Conservation (phyloP, 2,888 invertebrate genomes). For the Limnephilus marmoratus region DNA sequence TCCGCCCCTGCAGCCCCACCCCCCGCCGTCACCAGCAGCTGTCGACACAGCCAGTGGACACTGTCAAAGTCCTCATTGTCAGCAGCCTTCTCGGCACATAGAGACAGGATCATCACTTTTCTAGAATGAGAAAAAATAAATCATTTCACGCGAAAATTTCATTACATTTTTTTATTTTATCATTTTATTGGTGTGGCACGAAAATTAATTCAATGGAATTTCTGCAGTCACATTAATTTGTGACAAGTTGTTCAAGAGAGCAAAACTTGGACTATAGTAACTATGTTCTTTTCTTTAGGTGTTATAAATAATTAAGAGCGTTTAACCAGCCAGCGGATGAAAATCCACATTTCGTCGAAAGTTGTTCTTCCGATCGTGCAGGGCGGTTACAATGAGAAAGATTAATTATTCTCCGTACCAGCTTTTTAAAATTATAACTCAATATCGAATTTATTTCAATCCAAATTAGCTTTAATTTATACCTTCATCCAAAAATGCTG, state of each 20-base stretch:
- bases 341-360: too few relatives aligned
- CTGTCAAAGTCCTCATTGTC: constrained; percentile 60
- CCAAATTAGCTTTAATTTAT: too few relatives aligned
- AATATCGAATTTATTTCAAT: too few relatives aligned
- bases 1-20: constrained; percentile 37
- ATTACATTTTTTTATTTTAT: too few relatives aligned
- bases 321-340: too few relatives aligned
- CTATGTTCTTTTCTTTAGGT: background rate
- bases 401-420: too few relatives aligned
- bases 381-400: too few relatives aligned
- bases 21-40: constrained; percentile 53
- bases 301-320: background rate
- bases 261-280: background rate
- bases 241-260: background rate
- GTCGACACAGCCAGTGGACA: constrained; percentile 52
- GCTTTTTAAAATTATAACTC: too few relatives aligned
- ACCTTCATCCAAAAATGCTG: too few relatives aligned
- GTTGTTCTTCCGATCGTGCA: too few relatives aligned
- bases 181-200: background rate
- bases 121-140: constrained; percentile 43
- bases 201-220: background rate
- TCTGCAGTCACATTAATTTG: background rate
- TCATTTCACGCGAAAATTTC: background rate
- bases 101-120: constrained; percentile 61
- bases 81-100: constrained; percentile 63